Evolutionary conservation across 2,888 invertebrate genomes (phyloP), one percentile per base, ranked within the genome.

Genomic region (Beris morrisii): DNA sequence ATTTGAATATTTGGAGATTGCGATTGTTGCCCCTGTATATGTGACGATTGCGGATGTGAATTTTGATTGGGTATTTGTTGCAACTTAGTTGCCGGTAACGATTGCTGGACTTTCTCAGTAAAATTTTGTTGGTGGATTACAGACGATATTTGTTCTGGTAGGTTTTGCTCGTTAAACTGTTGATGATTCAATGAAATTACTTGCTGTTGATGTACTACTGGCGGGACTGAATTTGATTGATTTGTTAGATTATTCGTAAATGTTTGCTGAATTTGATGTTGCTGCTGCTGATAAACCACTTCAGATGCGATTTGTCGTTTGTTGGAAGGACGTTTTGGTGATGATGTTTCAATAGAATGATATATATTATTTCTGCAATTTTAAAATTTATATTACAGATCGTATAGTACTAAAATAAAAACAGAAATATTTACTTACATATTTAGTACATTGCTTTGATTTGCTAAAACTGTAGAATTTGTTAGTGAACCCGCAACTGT

Each of bases 61-160:
- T 38, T 38, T 38, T 9, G 38, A 3, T 71, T 69, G 32, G 67
- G 68, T 45, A 32, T n/a, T 65, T 70, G 70, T 54, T 69, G 72
- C 56, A 67, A 70, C 64, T 38, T 5, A 69, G 12, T 31, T 53
- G 58, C 56, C 52, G 44, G 7, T 61, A 64, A 28, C 28, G 58
- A 46, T 66, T 66, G 66, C 45, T 43, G 53, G 5, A n/a, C 28
- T 11, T 54, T 46, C 28, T 46, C 28, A 30, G 58, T 12, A n/a
- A 30, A n/a, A 1, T 48, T 31, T 46, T 45, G 66, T n/a, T 53
- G 55, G 4, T 56, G 11, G 9, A 38, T 9, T 38, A 22, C 13
- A 22, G 45, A 4, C 7, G 50, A 3, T 28, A 5, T 11, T 22
- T 44, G 52, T 54, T 5, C n/a, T 48, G 31, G 38, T 53, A 5